phyloP scores from a whole-genome alignment of 2,888 invertebrate genomes.

The Exephanes ischioxanthus region DNA sequence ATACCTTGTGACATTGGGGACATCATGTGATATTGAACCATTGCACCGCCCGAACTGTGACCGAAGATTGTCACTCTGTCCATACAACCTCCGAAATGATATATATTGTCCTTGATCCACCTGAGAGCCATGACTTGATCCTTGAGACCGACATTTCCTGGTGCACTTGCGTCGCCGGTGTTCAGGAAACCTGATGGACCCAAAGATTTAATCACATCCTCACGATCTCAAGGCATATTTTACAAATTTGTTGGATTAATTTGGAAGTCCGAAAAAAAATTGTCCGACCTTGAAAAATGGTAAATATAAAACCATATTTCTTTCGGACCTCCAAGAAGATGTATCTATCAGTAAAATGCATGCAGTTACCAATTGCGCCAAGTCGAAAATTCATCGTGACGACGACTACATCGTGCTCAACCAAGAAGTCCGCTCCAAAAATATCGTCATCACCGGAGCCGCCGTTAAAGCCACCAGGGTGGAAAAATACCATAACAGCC shows the following conservation, averaged over 20 bases:
- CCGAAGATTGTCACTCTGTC: constrained; percentile 80
- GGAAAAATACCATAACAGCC: constrained; percentile 80
- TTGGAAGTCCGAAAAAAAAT: too few relatives aligned
- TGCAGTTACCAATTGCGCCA: constrained; percentile 77
- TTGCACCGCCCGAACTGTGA: constrained; percentile 75
- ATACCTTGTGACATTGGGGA: constrained; percentile 81
- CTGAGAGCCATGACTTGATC: constrained; percentile 80
- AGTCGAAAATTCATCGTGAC: constrained; percentile 80
- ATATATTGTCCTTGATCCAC: constrained; percentile 81
- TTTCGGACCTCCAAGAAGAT: background rate
- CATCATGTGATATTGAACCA: constrained; percentile 79
- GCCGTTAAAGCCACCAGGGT: constrained; percentile 76
- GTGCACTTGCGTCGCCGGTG: constrained; percentile 78
- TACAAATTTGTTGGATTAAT: background rate
- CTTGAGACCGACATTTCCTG: constrained; percentile 80
- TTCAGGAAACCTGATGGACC: constrained; percentile 77
- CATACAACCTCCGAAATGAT: constrained; percentile 80
- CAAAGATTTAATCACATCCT: constrained; percentile 1
- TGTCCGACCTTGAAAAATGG: too few relatives aligned
- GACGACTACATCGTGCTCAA: constrained; percentile 80
- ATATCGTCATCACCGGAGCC: constrained; percentile 75
- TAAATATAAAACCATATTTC: too few relatives aligned
- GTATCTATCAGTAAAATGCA: background rate
- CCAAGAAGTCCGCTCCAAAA: constrained; percentile 78
- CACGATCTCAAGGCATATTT: background rate